Evolutionary conservation across 1,140 invertebrate species (phyloP).

Genomic region (Campoletis sonorensis): DNA sequence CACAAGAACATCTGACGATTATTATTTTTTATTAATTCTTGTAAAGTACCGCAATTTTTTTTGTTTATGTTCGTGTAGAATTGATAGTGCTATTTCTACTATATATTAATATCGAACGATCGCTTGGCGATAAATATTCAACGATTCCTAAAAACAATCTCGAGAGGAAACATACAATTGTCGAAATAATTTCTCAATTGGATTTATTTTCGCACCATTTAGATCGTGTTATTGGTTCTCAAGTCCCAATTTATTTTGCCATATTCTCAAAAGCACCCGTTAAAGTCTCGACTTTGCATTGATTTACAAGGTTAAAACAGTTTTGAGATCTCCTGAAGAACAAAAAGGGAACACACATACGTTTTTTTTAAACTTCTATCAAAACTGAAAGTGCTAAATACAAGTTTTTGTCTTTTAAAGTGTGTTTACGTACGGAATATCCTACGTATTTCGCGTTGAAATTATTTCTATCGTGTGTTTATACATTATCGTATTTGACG

Average conservation of each 20-base stretch:
- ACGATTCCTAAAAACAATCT: background rate
- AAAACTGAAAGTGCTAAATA: no score
- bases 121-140: background rate
- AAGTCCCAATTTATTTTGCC: background rate
- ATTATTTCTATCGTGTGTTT: background rate
- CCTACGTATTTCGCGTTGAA: background rate
- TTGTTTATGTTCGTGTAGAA: constrained; percentile 9
- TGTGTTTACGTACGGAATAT: no score
- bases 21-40: background rate
- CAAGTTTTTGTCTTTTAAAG: no score
- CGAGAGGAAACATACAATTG: background rate
- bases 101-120: background rate
- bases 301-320: no score
- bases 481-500: constrained; percentile 4
- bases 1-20: no score
- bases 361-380: no score
- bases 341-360: no score
- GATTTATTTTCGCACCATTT: background rate
- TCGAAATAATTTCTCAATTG: no score
- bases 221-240: background rate
- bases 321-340: no score
- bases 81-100: constrained; percentile 4
- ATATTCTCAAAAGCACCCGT: no score
- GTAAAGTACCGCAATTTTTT: constrained; percentile 12
- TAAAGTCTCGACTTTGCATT: no score